Evolutionary conservation across 2,888 invertebrate species (phyloP), one percentile per base, ranked within the genome.

Genomic region (Choreutis nemorana): DNA sequence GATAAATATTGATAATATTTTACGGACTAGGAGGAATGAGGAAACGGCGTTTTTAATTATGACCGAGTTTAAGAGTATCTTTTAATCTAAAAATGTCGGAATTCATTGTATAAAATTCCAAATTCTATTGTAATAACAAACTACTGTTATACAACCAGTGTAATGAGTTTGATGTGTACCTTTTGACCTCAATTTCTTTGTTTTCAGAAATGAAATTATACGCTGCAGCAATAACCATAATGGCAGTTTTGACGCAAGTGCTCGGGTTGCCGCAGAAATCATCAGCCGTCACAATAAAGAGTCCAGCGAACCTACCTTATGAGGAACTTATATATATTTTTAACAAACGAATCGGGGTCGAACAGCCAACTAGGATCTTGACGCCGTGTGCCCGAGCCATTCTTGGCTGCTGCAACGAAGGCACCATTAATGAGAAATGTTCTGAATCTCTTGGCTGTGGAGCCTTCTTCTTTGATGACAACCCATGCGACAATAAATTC

Each of bases 361-460:
- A 34, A 0, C 26, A 23, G 6, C 50, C 44, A n/a, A 23, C 26
- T 16, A 61, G 49, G 23, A 43, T 34, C 13, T 71, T 86, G 1
- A 77, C 84, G 5, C 78, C 81, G 1, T 91, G 91, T 46, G 84
- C 87, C 0, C 86, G 88, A 83, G 91, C 91, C 0, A 87, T 91
- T 28, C 66, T 89, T 4, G 83, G 86, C 2, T 92, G 91, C 50
- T 91, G 91, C 48, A 71, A 83, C 1, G 59, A 65, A 0, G 55
- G 58, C 14, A 63, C 63, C n/a, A 65, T 63, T 33, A 58, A 70
- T 8, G 62, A 83, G 28, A 61, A 77, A 2, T 92, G 91, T 53
- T 91, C 91, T 35, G 90, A 90, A 56, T 66, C 81, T 5, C 62
- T 87, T 30, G 83, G 85, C 4, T 92, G 91, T 52, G 82, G 83